phyloP scores from a whole-genome alignment of 2,888 invertebrate genomes.

The Arenicola marina region DNA sequence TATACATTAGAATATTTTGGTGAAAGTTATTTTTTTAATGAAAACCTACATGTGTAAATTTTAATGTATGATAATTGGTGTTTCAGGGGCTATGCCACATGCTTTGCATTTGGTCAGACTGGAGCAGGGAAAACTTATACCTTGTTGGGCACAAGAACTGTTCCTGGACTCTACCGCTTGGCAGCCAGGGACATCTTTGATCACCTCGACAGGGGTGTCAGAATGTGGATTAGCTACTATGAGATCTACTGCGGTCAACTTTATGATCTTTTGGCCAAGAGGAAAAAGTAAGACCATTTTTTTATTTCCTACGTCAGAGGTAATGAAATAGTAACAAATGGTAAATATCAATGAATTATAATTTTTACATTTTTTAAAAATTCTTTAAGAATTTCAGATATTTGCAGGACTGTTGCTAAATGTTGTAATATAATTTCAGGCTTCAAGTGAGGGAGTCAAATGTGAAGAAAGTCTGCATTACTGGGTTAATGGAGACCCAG shows the following conservation, averaged over 20 bases:
- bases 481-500: conserved; percentile 57
- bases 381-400: no score
- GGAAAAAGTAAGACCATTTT: conserved; percentile 55
- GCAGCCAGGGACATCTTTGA: conserved; percentile 54
- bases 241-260: conserved; percentile 61
- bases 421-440: no score
- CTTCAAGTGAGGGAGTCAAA: conserved; percentile 58
- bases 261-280: conserved; percentile 58
- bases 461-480: conserved; percentile 54
- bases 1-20: not conserved
- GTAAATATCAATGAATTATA: no score
- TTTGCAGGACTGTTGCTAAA: no score
- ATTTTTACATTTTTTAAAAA: no score
- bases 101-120: conserved; percentile 60
- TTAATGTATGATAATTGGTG: not conserved
- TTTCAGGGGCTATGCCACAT: conserved; percentile 54
- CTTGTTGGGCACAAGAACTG: conserved; percentile 50
- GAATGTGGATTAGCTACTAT: conserved; percentile 59
- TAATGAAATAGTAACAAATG: no score
- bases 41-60: not conserved
- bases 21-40: not conserved
- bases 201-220: conserved; percentile 3
- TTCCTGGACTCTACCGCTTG: conserved; percentile 54
- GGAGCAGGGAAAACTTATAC: conserved; percentile 60
- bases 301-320: no score